Evolutionary conservation across 2,797 vertebrate species (phyloP).

Genomic region (Hydrophis major): DNA sequence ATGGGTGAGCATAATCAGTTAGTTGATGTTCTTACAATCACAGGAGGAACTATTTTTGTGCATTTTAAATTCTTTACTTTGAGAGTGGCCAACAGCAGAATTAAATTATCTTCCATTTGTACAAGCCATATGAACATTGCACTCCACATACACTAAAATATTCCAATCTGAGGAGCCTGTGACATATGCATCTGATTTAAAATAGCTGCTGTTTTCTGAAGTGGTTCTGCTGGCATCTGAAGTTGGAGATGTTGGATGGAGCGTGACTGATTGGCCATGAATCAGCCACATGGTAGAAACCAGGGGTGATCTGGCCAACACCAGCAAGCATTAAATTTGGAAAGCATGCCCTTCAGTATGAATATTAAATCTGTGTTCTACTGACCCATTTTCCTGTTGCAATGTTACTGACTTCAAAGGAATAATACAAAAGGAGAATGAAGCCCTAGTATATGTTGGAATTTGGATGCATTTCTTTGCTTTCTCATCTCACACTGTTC

Average conservation of each 20-base stretch:
- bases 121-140: neutral
- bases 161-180: constrained; percentile 4
- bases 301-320: constrained; percentile 12
- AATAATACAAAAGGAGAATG: constrained; percentile 17
- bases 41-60: neutral
- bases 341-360: constrained; percentile 7
- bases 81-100: neutral
- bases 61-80: neutral
- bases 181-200: constrained; percentile 25
- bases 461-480: constrained; percentile 3
- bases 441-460: constrained; percentile 2
- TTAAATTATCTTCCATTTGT: neutral
- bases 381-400: constrained; percentile 25
- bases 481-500: constrained; percentile 14
- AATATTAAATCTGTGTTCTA: constrained; percentile 27
- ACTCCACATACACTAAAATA: neutral
- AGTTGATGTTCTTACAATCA: neutral
- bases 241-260: neutral
- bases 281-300: constrained; percentile 16
- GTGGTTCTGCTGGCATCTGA: constrained; percentile 20
- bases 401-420: neutral
- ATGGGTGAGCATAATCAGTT: neutral
- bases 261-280: constrained; percentile 19
- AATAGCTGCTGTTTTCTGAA: constrained; percentile 1
- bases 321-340: constrained; percentile 9